A percentile compares a stretch with the other conserved stretches of the same genome.
Evolutionary conservation across 1,140 invertebrate species (phyloP).

Genomic region (Drosophila bocki): DNA sequence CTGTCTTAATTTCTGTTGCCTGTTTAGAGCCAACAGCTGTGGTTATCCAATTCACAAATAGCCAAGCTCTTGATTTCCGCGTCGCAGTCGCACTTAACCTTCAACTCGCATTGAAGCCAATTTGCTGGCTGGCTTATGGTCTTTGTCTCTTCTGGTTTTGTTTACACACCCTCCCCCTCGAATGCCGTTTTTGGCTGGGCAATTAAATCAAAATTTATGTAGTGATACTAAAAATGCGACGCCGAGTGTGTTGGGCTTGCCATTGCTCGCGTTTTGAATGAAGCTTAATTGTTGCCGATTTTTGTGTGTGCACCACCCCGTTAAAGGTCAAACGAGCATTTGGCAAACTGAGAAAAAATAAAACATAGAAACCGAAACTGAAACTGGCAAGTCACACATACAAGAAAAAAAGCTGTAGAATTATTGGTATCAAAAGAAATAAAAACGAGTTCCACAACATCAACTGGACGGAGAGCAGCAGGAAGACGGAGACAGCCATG

Average conservation of each 20-base stretch:
- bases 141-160: slow-evolving; percentile 12
- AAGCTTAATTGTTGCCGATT: slow-evolving; percentile 78
- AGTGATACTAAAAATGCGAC: slow-evolving; percentile 68
- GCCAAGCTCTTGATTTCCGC: slow-evolving; percentile 56
- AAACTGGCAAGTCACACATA: slow-evolving; percentile 39
- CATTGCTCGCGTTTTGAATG: slow-evolving; percentile 79
- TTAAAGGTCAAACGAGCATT: slow-evolving; percentile 81
- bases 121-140: slow-evolving; percentile 41
- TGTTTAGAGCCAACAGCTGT: slow-evolving; percentile 11
- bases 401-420: slow-evolving; percentile 58
- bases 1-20: slow-evolving; percentile 15
- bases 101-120: slow-evolving; percentile 81
- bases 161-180: slow-evolving; percentile 40
- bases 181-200: not conserved
- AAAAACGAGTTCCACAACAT: slow-evolving; percentile 71
- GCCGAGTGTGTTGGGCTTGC: slow-evolving; percentile 49
- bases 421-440: slow-evolving; percentile 63
- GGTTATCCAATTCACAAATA: slow-evolving; percentile 6
- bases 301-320: slow-evolving; percentile 58
- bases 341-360: slow-evolving; percentile 40
- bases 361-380: slow-evolving; percentile 31
- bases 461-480: slow-evolving; percentile 24
- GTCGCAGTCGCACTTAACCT: slow-evolving; percentile 70
- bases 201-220: slow-evolving; percentile 74
- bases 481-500: slow-evolving; percentile 25